Conservation (phyloP, 2,113 vertebrate genomes). For the Forbesichthys papilliferus region DNA sequence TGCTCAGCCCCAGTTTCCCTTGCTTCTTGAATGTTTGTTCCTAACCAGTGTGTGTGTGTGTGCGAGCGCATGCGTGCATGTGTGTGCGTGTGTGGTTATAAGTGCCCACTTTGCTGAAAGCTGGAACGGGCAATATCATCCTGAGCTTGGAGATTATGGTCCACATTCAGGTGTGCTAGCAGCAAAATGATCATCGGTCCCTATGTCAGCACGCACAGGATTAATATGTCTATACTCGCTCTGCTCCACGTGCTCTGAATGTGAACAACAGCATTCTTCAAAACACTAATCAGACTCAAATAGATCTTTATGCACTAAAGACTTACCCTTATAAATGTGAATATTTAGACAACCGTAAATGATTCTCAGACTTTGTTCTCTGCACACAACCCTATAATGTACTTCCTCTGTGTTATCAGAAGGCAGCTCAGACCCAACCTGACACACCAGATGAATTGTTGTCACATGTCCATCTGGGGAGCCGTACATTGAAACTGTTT, state of each 20-base stretch:
- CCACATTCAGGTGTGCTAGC: slow-evolving; percentile 58
- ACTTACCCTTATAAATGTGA: slow-evolving; percentile 35
- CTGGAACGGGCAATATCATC: slow-evolving; percentile 52
- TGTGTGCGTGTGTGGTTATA: slow-evolving; percentile 8
- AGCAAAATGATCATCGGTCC: slow-evolving; percentile 63
- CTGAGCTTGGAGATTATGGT: slow-evolving; percentile 59
- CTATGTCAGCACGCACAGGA: slow-evolving; percentile 62
- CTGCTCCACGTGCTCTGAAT: slow-evolving; percentile 50
- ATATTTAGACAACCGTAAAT: slow-evolving; percentile 25
- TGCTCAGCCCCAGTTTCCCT: slow-evolving; percentile 1
- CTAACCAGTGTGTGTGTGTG: slow-evolving; percentile 1
- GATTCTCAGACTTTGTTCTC: background rate
- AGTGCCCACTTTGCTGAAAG: slow-evolving; percentile 44
- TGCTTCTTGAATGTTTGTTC: background rate
- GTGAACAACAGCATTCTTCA: slow-evolving; percentile 57
- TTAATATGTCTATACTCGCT: slow-evolving; percentile 62
- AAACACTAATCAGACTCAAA: slow-evolving; percentile 44
- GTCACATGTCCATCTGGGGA: no score
- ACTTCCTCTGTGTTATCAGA: slow-evolving; percentile 26
- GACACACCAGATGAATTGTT: no score
- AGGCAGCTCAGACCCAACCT: slow-evolving; percentile 35
- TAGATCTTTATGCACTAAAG: slow-evolving; percentile 49
- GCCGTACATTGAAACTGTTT: no score
- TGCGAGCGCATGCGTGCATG: background rate
- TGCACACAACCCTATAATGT: no score